Evolutionary conservation across 2,888 invertebrate genomes (phyloP).

Genomic region (Endomychus coccineus): DNA sequence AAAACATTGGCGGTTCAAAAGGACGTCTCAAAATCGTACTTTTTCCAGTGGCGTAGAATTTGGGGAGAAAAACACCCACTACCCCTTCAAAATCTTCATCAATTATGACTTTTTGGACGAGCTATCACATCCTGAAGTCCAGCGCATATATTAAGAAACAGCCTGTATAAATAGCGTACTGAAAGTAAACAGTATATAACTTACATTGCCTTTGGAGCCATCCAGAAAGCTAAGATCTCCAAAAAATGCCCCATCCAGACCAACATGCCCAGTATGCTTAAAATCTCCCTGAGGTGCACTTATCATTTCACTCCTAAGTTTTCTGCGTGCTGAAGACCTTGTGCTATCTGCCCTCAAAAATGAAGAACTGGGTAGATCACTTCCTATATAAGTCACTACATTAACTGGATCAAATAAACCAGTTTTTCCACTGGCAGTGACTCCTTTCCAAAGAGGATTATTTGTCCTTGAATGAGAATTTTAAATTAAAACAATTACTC

Average conservation of each 20-base stretch:
- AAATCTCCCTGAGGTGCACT: slow-evolving; percentile 95
- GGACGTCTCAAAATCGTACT: too few relatives aligned
- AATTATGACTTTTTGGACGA: too few relatives aligned
- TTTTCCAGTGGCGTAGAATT: too few relatives aligned
- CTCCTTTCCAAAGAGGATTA: slow-evolving; percentile 82
- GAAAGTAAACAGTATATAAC: slow-evolving; percentile 14
- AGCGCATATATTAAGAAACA: too few relatives aligned
- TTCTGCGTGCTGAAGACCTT: slow-evolving; percentile 53
- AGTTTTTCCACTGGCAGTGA: slow-evolving; percentile 80
- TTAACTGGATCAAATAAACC: slow-evolving; percentile 87
- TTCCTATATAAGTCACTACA: slow-evolving; percentile 79
- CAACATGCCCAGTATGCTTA: slow-evolving; percentile 92
- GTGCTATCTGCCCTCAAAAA: slow-evolving; percentile 54
- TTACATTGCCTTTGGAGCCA: slow-evolving; percentile 46
- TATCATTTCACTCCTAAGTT: slow-evolving; percentile 85
- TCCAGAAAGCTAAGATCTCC: slow-evolving; percentile 80
- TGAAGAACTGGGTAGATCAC: slow-evolving; percentile 56
- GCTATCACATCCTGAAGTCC: too few relatives aligned
- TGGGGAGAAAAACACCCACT: too few relatives aligned
- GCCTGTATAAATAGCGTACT: too few relatives aligned
- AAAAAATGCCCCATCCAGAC: slow-evolving; percentile 93
- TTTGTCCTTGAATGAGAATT: too few relatives aligned
- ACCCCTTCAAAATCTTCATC: too few relatives aligned
- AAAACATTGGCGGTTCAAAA: too few relatives aligned
- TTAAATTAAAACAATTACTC: background rate